These are phyloP conservation scores for Drosophila pseudotalamancana DNA, from an alignment of 2,888 invertebrate species.

Conservation along the genomic window DNA sequence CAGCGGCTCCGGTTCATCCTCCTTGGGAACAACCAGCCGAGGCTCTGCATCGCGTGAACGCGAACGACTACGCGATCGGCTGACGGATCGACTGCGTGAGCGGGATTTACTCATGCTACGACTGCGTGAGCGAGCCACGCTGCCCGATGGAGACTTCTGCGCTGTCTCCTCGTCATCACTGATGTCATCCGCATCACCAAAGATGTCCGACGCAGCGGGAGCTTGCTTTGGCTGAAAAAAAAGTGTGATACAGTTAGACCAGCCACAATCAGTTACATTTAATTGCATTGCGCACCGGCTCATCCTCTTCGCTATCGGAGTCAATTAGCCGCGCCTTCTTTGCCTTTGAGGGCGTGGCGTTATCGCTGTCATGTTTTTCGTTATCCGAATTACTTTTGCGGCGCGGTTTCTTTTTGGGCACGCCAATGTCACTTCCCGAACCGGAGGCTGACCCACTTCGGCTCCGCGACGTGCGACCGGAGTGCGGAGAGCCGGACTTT, in stretches of 20 bases:
- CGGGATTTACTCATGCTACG: constrained; percentile 71
- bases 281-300: constrained; percentile 69
- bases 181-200: constrained; percentile 97
- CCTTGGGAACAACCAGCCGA: constrained; percentile 70
- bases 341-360: constrained; percentile 82
- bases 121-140: constrained; percentile 63
- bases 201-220: constrained; percentile 90
- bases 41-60: constrained; percentile 71
- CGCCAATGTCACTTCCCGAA: constrained; percentile 82
- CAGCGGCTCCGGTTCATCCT: constrained; percentile 90
- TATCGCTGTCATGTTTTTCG: constrained; percentile 63
- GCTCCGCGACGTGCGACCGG: constrained; percentile 49
- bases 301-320: constrained; percentile 90
- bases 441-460: constrained; percentile 78
- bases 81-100: constrained; percentile 63
- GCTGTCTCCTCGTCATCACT: constrained; percentile 87
- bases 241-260: background rate
- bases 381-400: constrained; percentile 85
- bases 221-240: constrained; percentile 49
- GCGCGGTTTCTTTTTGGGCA: constrained; percentile 80
- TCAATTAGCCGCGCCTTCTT: constrained; percentile 87
- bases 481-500: constrained; percentile 54
- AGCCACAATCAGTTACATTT: too few species aligned
- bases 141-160: constrained; percentile 64
- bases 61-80: constrained; percentile 70